Conservation (phyloP, 2,113 vertebrate species). For the Mastomys natalensis region DNA sequence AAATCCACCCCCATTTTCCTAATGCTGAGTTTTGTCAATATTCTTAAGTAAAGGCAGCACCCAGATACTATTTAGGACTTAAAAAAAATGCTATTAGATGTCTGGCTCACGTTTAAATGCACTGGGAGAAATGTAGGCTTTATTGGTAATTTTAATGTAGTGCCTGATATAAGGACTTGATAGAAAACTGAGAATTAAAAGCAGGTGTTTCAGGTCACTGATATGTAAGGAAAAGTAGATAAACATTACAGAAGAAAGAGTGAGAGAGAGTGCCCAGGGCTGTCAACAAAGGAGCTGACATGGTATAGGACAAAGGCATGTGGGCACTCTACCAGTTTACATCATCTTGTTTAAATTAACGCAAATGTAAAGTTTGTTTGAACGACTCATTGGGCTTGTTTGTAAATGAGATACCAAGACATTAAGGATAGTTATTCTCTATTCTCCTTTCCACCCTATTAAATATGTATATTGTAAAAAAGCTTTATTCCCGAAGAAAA, state of each 20-base stretch:
- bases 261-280: background rate
- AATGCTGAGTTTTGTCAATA: background rate
- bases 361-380: background rate
- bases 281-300: background rate
- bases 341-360: conserved; percentile 27
- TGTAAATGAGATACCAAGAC: conserved; percentile 46
- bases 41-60: background rate
- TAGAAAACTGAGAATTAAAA: background rate
- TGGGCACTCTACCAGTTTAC: background rate
- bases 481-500: background rate
- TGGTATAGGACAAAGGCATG: background rate
- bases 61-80: background rate
- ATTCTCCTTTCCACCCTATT: conserved; percentile 34
- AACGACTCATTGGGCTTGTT: conserved; percentile 25
- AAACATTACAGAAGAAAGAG: background rate
- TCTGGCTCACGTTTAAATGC: background rate
- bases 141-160: background rate
- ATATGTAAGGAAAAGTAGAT: background rate
- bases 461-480: conserved; percentile 33
- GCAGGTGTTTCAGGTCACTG: background rate
- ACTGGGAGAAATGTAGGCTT: background rate
- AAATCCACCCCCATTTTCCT: background rate
- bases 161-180: background rate
- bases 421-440: conserved; percentile 1
- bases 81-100: background rate